Percentiles rank a stretch among this genome's conserved stretches.
Evolutionary conservation across 2,113 vertebrate species (phyloP).

Genomic region (Lutjanus erythropterus): DNA sequence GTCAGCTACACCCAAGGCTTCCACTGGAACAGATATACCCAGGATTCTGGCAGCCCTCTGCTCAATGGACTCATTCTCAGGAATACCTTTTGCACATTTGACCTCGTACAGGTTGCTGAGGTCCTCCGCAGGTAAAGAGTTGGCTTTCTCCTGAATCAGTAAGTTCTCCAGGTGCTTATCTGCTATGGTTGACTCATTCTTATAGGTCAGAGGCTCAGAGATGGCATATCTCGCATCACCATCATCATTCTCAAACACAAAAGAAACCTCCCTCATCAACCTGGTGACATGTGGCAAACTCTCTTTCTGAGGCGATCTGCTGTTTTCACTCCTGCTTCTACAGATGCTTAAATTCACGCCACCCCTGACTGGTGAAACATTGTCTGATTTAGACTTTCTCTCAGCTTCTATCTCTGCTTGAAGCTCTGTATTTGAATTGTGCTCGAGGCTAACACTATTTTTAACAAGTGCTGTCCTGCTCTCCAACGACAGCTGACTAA

Average conservation of each 20-base stretch:
- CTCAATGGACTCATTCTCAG: constrained; percentile 92
- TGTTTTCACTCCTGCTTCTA: constrained; percentile 64
- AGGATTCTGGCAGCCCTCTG: constrained; percentile 94
- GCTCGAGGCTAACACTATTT: constrained; percentile 53
- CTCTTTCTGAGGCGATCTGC: constrained; percentile 55
- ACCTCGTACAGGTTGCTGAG: constrained; percentile 83
- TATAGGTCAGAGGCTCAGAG: constrained; percentile 71
- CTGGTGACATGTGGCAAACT: constrained; percentile 45
- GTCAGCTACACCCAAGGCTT: constrained; percentile 81
- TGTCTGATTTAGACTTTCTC: constrained; percentile 52
- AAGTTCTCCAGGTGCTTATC: constrained; percentile 84
- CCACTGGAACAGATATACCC: constrained; percentile 92
- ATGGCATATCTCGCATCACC: constrained; percentile 44
- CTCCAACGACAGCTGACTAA: constrained; percentile 63
- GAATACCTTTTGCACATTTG: constrained; percentile 86
- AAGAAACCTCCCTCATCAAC: constrained; percentile 48
- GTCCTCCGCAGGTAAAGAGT: constrained; percentile 73
- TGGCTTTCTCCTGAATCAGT: constrained; percentile 82
- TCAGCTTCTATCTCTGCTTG: constrained; percentile 13
- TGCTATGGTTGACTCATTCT: constrained; percentile 79
- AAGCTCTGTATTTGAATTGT: constrained; percentile 68
- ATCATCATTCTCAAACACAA: constrained; percentile 39
- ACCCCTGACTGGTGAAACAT: constrained; percentile 27
- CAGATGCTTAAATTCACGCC: constrained; percentile 56
- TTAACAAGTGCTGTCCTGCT: constrained; percentile 34